Evolutionary conservation across 2,113 vertebrate species (phyloP).

Genomic region (Lipotes vexillifer): DNA sequence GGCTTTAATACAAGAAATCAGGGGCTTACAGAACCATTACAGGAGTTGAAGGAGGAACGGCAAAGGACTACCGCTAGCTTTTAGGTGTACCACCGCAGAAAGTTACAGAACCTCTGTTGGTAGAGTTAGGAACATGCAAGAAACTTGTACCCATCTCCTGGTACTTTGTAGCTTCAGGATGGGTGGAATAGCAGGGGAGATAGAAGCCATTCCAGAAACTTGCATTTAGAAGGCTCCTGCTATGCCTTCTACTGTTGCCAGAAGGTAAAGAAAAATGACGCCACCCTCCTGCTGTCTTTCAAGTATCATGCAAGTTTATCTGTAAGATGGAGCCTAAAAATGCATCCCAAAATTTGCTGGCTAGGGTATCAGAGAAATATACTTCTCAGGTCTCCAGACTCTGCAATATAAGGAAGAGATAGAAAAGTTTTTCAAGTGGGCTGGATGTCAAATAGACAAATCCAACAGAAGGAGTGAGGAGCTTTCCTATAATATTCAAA

Average conservation of each 20-base stretch:
- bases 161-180: background rate
- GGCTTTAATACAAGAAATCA: background rate
- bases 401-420: background rate
- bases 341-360: background rate
- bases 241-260: background rate
- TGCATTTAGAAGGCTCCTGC: background rate
- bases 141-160: background rate
- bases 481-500: background rate
- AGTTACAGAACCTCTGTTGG: background rate
- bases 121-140: background rate
- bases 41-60: accelerated
- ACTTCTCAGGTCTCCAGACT: background rate
- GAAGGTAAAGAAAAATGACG: background rate
- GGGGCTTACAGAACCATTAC: background rate
- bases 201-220: background rate
- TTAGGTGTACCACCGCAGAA: background rate
- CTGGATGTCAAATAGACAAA: background rate
- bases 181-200: background rate
- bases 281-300: background rate
- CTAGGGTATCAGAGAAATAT: background rate
- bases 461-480: background rate
- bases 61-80: background rate
- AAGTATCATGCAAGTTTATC: background rate
- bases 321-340: background rate
- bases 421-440: background rate